Percentiles rank a stretch among this genome's conserved stretches.
phyloP scores from a whole-genome alignment of 2,797 vertebrate genomes.

The Sebastes taczanowskii region DNA sequence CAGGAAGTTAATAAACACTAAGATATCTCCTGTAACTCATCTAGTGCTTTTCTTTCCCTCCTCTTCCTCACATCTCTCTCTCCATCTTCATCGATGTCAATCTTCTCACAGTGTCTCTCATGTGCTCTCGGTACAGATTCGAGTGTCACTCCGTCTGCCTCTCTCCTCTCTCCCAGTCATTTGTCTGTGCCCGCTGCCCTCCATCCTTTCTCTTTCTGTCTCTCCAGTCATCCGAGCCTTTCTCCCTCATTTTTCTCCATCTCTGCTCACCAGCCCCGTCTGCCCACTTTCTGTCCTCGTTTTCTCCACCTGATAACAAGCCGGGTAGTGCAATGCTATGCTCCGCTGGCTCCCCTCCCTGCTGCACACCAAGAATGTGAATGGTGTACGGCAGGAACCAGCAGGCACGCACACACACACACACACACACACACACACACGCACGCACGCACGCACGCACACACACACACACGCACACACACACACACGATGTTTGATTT shows the following conservation, averaged over 20 bases:
- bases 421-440: neutral
- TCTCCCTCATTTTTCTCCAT: slow-evolving; percentile 43
- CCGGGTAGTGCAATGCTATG: slow-evolving; percentile 39
- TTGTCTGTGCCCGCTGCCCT: slow-evolving; percentile 11
- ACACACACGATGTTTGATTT: slow-evolving; percentile 18
- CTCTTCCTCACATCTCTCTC: neutral
- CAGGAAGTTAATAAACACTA: slow-evolving; percentile 9
- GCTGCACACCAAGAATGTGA: slow-evolving; percentile 49
- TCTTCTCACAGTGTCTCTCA: slow-evolving; percentile 14
- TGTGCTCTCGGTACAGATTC: slow-evolving; percentile 27
- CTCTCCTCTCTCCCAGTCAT: slow-evolving; percentile 24
- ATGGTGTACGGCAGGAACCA: slow-evolving; percentile 11
- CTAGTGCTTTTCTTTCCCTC: neutral
- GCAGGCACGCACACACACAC: neutral
- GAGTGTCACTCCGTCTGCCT: slow-evolving; percentile 35
- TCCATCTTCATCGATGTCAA: slow-evolving; percentile 10
- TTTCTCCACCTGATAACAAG: slow-evolving; percentile 65
- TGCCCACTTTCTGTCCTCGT: slow-evolving; percentile 40
- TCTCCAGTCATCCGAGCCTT: slow-evolving; percentile 35
- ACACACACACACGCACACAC: neutral
- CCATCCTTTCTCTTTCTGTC: slow-evolving; percentile 44
- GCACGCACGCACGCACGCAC: neutral
- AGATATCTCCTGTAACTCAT: neutral
- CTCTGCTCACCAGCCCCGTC: slow-evolving; percentile 17
- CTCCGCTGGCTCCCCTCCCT: slow-evolving; percentile 33